phyloP scores from a whole-genome alignment of 2,888 invertebrate species.

The Rhingia rostrata region DNA sequence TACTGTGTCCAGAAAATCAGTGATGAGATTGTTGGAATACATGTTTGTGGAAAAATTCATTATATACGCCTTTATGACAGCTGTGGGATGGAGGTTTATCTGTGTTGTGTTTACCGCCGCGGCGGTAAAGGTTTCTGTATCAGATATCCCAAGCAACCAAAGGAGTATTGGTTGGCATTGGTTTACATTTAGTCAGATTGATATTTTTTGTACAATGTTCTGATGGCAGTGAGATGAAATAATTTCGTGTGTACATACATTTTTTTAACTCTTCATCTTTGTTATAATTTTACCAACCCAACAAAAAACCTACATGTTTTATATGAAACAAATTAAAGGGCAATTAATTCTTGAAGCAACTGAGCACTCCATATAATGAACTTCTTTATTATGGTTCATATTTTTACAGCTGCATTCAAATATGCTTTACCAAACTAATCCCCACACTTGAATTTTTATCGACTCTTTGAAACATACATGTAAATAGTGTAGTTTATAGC shows the following conservation, averaged over 20 bases:
- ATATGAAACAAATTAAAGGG: not conserved
- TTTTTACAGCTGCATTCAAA: conserved; percentile 30
- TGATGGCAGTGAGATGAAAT: no score
- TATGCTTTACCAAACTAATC: conserved; percentile 22
- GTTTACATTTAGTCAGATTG: conserved; percentile 41
- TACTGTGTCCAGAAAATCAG: conserved; percentile 36
- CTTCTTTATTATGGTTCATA: conserved; percentile 18
- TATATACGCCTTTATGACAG: conserved; percentile 60
- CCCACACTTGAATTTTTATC: conserved; percentile 37
- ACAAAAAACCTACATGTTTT: not conserved
- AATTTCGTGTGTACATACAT: no score
- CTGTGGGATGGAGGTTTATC: conserved; percentile 29
- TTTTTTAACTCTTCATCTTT: not conserved
- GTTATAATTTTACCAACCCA: not conserved
- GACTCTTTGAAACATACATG: conserved; percentile 47
- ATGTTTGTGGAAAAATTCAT: conserved; percentile 59
- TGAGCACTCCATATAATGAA: no score
- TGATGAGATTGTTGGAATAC: conserved; percentile 23
- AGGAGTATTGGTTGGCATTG: conserved; percentile 58
- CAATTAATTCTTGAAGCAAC: not conserved
- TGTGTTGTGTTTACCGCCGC: no score
- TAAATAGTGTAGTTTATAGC: conserved; percentile 3
- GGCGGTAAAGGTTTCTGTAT: no score
- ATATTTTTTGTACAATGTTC: no score
- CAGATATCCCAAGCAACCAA: conserved; percentile 56